Percentiles rank a stretch among this genome's conserved stretches.
phyloP scores from a whole-genome alignment of 2,888 invertebrate species.

The Drosophila ustulata region DNA sequence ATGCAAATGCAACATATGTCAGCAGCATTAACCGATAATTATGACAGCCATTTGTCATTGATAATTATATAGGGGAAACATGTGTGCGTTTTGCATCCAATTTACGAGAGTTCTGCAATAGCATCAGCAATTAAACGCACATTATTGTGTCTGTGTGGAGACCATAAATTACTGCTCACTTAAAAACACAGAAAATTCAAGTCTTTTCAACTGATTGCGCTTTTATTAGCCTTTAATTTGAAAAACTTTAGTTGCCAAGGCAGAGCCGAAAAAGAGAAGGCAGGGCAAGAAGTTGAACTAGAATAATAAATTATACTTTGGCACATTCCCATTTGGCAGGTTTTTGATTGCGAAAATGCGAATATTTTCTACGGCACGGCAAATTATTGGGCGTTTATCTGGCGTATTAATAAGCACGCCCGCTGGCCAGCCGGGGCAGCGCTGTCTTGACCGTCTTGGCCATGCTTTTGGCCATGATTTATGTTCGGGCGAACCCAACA shows the following conservation, averaged over 20 bases:
- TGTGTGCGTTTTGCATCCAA: conserved; percentile 44
- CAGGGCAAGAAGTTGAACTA: background rate
- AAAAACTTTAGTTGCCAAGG: conserved; percentile 42
- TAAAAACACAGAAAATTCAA: conserved; percentile 29
- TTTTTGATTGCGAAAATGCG: conserved; percentile 4
- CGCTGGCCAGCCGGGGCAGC: background rate
- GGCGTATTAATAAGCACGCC: conserved; percentile 60
- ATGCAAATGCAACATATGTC: conserved; percentile 78
- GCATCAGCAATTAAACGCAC: conserved; percentile 50
- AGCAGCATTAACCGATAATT: conserved; percentile 78
- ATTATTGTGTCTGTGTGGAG: conserved; percentile 6
- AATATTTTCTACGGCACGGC: conserved; percentile 30
- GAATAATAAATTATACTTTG: conserved; percentile 46
- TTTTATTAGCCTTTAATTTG: conserved; percentile 28
- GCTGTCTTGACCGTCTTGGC: background rate
- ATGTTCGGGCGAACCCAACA: conserved; percentile 50
- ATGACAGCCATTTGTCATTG: conserved; percentile 73
- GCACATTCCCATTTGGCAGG: conserved; percentile 13
- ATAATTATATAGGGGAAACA: conserved; percentile 47
- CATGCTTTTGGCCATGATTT: conserved; percentile 58
- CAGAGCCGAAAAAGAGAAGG: background rate
- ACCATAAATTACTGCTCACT: conserved; percentile 50
- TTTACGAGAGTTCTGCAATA: conserved; percentile 52
- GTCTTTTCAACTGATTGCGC: background rate
- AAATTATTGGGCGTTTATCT: conserved; percentile 71